Evolutionary conservation across 1,140 invertebrate genomes (phyloP), one percentile per base, ranked within the genome.

Genomic region (Centruroides sculpturatus): DNA sequence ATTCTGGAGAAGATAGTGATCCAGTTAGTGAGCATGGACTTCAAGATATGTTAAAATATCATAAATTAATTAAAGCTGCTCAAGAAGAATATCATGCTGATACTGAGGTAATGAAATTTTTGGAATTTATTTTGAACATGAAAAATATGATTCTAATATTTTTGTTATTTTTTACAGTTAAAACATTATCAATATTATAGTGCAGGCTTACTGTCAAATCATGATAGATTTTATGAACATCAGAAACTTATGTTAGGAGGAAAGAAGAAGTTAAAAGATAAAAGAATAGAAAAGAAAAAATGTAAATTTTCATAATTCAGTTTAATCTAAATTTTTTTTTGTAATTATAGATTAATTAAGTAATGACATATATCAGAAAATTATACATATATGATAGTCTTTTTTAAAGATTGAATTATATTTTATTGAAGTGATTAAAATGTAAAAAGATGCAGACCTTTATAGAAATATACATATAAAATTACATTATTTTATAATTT

Each of bases 121-220:
- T 46, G 35, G n/a, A 10, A 54, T 6, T 59, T 7, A 3, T n/a
- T 52, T 63, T 52, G 50, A 13, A 35, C 57, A 36, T 54, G 1
- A 23, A 23, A 23, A 23, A 23, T 9, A 23, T 61, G 11, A 46
- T 3, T 62, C 6, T 46, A n/a, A 36, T 35, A 56, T 41, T 35
- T 56, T 59, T 52, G 56, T 58, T 35, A 51, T 64, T 65, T 53
- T 59, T 75, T 77, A n/a, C 66, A 87, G 86, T 85, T 89, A 66
- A 81, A 82, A 41, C 85, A 88, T 60, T 92, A 89, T 76, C 86
- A 87, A 75, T 95, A 93, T 74, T 94, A 92, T 76, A 84, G 88
- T 53, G 82, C 86, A 62, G 89, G 92, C 5, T 74, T 95, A 35
- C 75, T 94, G 6, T 93, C 90, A 7, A 87, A 84, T 70, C 82